A percentile compares a stretch with the other conserved stretches of the same genome.
Evolutionary conservation across 1,140 invertebrate species (phyloP).

Genomic region (Plectus sambesii): DNA sequence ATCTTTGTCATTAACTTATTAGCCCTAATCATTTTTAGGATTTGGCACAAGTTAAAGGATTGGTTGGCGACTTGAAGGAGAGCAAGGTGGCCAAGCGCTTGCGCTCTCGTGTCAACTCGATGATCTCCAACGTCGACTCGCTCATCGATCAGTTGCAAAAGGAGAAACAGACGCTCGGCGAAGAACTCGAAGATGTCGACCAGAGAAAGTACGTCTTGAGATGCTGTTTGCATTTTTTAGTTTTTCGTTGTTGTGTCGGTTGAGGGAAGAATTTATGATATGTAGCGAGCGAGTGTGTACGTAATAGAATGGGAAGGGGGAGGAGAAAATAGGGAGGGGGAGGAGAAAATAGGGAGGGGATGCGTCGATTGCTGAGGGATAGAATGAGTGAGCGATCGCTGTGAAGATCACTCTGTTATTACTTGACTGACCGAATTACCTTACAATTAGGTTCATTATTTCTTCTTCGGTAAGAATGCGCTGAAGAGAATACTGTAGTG

Average conservation of each 20-base stretch:
- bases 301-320: no score
- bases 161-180: constrained; percentile 21
- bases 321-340: no score
- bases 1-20: constrained; percentile 8
- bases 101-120: constrained; percentile 25
- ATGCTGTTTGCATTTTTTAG: not conserved
- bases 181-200: constrained; percentile 14
- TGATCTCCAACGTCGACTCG: constrained; percentile 31
- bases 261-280: no score
- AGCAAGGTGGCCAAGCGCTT: constrained; percentile 30
- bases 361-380: no score
- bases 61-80: constrained; percentile 30
- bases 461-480: no score
- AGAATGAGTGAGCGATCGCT: no score
- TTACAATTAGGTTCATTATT: no score
- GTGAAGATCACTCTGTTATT: no score
- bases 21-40: constrained; percentile 20
- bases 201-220: constrained; percentile 18
- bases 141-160: constrained; percentile 26
- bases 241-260: constrained; percentile 8
- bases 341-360: no score
- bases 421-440: no score
- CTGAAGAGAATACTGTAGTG: no score
- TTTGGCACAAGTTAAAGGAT: constrained; percentile 26
- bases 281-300: no score